Percentiles rank a stretch among this genome's conserved stretches.
Conservation (phyloP, 1,140 invertebrate genomes). For the Drosophila ambigua region DNA sequence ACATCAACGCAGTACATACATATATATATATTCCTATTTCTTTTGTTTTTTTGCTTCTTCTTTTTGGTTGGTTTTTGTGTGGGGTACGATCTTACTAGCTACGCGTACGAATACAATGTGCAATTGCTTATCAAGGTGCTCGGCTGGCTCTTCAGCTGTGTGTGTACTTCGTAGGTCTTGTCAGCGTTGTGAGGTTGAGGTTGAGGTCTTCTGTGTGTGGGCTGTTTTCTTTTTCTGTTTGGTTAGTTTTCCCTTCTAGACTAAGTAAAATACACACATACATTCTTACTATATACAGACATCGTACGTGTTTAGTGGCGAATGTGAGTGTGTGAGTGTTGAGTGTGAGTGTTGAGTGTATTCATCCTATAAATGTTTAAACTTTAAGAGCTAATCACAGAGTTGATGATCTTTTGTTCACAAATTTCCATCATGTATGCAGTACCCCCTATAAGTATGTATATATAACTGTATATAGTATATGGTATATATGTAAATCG, state of each 20-base stretch:
- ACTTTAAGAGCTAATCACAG: constrained; percentile 83
- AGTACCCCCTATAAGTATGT: constrained; percentile 55
- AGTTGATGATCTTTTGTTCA: constrained; percentile 82
- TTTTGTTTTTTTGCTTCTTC: not conserved
- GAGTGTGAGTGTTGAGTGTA: constrained; percentile 3
- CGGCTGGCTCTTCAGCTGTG: constrained; percentile 1
- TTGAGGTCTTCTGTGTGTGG: constrained; percentile 5
- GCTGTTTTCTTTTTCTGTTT: constrained; percentile 6
- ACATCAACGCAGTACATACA: constrained; percentile 6
- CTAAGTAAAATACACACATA: constrained; percentile 64
- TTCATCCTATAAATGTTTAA: constrained; percentile 62
- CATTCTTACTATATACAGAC: constrained; percentile 51
- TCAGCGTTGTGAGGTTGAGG: no score
- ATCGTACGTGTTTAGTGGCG: constrained; percentile 13
- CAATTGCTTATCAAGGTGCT: constrained; percentile 63
- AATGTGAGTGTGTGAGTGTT: constrained; percentile 15
- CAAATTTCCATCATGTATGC: constrained; percentile 75
- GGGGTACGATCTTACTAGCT: constrained; percentile 52
- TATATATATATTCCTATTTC: not conserved
- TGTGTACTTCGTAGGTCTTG: constrained; percentile 17
- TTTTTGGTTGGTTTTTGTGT: not conserved
- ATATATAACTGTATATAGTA: constrained; percentile 44
- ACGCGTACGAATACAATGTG: constrained; percentile 22
- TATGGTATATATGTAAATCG: constrained; percentile 54
- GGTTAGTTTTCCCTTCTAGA: constrained; percentile 32